Conservation (phyloP, 1,140 invertebrate genomes). For the Pseudomyrmex dendroicus region DNA sequence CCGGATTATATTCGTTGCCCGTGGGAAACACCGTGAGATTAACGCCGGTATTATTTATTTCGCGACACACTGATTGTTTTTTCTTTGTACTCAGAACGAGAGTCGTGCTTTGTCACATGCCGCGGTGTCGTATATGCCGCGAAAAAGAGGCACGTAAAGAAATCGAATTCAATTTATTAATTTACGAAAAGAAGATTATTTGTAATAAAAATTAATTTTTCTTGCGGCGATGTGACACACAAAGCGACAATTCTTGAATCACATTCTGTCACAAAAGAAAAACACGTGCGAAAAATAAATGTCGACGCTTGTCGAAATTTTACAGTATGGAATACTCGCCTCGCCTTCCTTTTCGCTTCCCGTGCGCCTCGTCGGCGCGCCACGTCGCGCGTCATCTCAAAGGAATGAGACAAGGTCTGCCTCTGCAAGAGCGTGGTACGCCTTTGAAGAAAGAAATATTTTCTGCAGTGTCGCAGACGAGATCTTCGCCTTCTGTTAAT, state of each 20-base stretch:
- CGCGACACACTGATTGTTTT: conserved; percentile 28
- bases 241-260: not conserved
- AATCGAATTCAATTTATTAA: not conserved
- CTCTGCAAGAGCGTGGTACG: conserved; percentile 66
- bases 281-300: too few species aligned
- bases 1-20: not conserved
- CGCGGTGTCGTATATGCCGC: not conserved
- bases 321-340: not conserved
- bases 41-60: conserved; percentile 39
- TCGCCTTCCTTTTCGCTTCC: conserved; percentile 37
- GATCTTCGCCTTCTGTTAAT: not conserved
- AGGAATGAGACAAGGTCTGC: conserved; percentile 79
- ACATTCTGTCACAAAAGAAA: too few species aligned
- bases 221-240: not conserved
- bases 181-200: not conserved
- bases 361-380: conserved; percentile 15
- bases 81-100: conserved; percentile 17
- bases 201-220: not conserved
- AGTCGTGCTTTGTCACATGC: not conserved
- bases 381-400: conserved; percentile 70
- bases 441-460: conserved; percentile 23
- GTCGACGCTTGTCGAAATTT: too few species aligned
- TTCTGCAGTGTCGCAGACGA: not conserved
- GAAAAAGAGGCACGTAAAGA: too few species aligned
- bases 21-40: conserved; percentile 45